Evolutionary conservation across 53 echinoderm and acorn worm genomes (phyloP).

Genomic region (Apostichopus leukothele): DNA sequence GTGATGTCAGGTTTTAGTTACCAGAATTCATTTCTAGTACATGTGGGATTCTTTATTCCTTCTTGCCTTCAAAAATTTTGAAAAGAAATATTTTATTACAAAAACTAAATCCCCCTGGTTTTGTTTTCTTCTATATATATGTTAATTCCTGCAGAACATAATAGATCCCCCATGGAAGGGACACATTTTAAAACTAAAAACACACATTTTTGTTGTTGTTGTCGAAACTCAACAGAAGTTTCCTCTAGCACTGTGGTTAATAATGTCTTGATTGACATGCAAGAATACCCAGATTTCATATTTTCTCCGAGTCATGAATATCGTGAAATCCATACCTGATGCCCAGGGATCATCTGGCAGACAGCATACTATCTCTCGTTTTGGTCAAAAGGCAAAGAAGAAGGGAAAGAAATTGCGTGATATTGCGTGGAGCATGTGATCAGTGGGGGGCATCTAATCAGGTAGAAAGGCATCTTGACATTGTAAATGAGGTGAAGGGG

Average conservation of each 20-base stretch:
- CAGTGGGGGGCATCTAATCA: conserved; percentile 26
- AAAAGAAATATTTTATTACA: too few relatives aligned
- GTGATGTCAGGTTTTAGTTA: too few relatives aligned
- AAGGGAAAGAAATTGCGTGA: conserved; percentile 10
- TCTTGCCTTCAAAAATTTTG: too few relatives aligned
- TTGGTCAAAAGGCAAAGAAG: not conserved
- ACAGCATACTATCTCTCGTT: conserved; percentile 8
- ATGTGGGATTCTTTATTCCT: too few relatives aligned
- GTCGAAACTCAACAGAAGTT: not conserved
- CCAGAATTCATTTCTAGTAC: too few relatives aligned
- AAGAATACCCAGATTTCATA: not conserved
- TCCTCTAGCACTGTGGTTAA: not conserved
- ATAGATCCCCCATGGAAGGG: not conserved
- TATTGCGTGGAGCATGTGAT: not conserved
- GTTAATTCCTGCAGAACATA: not conserved
- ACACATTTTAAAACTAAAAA: not conserved
- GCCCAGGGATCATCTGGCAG: conserved; percentile 3
- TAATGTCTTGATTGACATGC: not conserved
- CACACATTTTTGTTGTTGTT: not conserved
- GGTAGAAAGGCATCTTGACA: conserved; percentile 11
- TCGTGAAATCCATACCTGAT: not conserved
- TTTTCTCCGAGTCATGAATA: not conserved
- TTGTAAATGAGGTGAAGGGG: conserved; percentile 29
- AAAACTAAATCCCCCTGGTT: too few relatives aligned
- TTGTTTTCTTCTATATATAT: too few relatives aligned